Evolutionary conservation across 2,888 invertebrate species (phyloP).

Genomic region (Cancer borealis): DNA sequence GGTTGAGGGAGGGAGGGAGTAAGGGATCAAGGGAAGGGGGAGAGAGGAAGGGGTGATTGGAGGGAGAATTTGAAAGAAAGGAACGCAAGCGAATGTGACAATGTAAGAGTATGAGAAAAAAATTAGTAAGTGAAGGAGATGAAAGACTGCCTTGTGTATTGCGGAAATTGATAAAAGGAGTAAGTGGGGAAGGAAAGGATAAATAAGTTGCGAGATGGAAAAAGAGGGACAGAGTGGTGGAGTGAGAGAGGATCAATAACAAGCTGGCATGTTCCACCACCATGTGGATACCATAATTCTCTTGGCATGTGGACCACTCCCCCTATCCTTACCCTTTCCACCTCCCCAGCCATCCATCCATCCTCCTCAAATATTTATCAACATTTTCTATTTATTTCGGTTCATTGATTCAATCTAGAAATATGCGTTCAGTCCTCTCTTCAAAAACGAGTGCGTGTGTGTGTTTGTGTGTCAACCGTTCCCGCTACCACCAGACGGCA

Average conservation of each 20-base stretch:
- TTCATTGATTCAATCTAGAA: not conserved
- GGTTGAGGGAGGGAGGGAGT: too few relatives aligned
- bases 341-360: not conserved
- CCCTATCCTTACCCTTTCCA: not conserved
- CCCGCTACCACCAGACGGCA: not conserved
- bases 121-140: not conserved
- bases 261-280: not conserved
- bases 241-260: conserved; percentile 6
- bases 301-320: not conserved
- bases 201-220: not conserved
- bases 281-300: conserved; percentile 7
- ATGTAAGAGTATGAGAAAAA: not conserved
- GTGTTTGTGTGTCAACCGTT: not conserved
- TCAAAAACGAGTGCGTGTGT: not conserved
- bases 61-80: not conserved
- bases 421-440: not conserved
- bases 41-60: not conserved
- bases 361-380: not conserved
- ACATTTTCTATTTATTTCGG: not conserved
- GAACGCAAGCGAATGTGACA: not conserved
- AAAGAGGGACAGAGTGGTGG: not conserved
- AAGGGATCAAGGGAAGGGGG: not conserved
- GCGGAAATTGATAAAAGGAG: not conserved
- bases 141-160: not conserved
- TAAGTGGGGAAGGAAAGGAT: not conserved